A percentile compares a stretch with the other conserved stretches of the same genome.
These are phyloP conservation scores for Strix occidentalis DNA, from an alignment of 2,797 vertebrate species.

Conservation along the genomic window DNA sequence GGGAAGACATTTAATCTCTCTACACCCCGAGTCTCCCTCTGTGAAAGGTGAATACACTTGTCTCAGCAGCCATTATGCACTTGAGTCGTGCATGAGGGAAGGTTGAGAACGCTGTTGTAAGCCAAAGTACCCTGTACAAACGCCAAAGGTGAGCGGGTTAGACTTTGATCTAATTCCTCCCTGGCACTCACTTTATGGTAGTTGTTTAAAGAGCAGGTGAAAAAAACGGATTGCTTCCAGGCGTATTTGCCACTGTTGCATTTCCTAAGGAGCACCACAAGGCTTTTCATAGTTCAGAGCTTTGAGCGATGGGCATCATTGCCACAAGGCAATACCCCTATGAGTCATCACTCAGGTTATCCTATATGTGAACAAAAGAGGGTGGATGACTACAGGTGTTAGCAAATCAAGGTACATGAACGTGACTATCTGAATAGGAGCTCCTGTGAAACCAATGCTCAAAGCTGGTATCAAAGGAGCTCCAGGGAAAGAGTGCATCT, in stretches of 20 bases:
- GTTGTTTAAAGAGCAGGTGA: background rate
- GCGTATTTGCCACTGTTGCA: background rate
- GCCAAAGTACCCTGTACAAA: background rate
- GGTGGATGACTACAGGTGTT: background rate
- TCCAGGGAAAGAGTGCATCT: background rate
- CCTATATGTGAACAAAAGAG: background rate
- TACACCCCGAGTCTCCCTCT: accelerated
- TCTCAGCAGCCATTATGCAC: background rate
- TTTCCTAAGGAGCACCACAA: background rate
- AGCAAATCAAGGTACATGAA: background rate
- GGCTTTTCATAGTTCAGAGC: background rate
- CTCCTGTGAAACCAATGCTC: background rate
- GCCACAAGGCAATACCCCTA: background rate
- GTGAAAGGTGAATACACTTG: background rate
- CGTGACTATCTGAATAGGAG: background rate
- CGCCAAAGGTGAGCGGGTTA: accelerated
- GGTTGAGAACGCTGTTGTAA: background rate
- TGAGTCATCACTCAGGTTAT: background rate
- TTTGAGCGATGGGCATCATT: background rate
- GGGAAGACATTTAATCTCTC: background rate
- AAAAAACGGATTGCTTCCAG: background rate
- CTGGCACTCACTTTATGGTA: background rate
- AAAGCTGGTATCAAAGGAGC: background rate
- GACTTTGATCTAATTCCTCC: background rate
- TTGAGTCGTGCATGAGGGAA: accelerated